Evolutionary conservation across 2,113 vertebrate genomes (phyloP).

Genomic region (Abramis brama): DNA sequence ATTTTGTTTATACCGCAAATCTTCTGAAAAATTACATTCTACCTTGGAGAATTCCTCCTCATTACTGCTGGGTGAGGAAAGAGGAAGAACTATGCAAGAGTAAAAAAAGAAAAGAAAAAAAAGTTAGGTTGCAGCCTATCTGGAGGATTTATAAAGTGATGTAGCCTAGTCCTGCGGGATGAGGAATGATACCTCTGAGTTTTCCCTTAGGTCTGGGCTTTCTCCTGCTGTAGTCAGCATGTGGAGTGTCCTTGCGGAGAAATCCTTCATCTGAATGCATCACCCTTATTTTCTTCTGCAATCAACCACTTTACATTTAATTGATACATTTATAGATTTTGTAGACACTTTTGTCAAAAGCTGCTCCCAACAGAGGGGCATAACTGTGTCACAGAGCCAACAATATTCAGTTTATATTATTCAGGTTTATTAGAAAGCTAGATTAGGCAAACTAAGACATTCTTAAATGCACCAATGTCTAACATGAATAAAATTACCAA

Average conservation of each 20-base stretch:
- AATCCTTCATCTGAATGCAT: conserved; percentile 24
- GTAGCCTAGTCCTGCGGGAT: neutral
- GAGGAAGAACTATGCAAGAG: conserved; percentile 68
- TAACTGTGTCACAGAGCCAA: neutral
- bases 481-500: neutral
- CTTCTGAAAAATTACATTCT: neutral
- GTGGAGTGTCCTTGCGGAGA: neutral
- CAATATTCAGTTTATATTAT: neutral
- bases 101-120: neutral
- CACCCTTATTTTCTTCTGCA: conserved; percentile 36
- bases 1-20: neutral
- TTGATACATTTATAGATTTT: neutral
- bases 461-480: neutral
- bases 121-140: neutral
- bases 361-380: neutral
- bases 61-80: conserved; percentile 72
- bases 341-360: neutral
- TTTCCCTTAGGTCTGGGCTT: conserved; percentile 47
- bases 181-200: conserved; percentile 49
- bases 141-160: neutral
- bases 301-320: neutral
- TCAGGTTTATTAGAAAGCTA: neutral
- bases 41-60: conserved; percentile 63
- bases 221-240: conserved; percentile 51
- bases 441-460: neutral